Percentiles rank a stretch among this genome's conserved stretches.
These are phyloP conservation scores for Scelioninae gen. 2 DNA, from an alignment of 2,888 invertebrate genomes.

Conservation along the genomic window DNA sequence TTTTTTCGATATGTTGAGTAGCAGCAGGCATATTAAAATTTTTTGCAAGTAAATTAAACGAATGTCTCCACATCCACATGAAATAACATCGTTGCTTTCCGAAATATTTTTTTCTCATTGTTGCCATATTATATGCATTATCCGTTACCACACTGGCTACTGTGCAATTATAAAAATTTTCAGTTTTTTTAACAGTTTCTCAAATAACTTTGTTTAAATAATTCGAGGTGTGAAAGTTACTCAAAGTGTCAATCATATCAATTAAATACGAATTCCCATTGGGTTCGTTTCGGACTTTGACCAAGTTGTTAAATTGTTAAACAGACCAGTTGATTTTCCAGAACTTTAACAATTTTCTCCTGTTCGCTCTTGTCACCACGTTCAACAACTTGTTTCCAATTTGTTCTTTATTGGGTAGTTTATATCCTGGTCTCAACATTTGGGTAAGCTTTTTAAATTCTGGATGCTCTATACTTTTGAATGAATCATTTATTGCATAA, in stretches of 20 bases:
- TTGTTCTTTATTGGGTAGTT: conserved; percentile 15
- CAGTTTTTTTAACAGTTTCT: background rate
- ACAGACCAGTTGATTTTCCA: conserved; percentile 8
- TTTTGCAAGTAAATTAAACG: too few relatives aligned
- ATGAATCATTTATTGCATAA: conserved; percentile 14
- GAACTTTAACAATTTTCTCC: background rate
- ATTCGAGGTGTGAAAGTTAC: conserved; percentile 1
- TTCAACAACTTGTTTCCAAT: conserved; percentile 6
- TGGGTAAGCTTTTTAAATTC: conserved; percentile 8
- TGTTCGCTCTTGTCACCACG: conserved; percentile 1
- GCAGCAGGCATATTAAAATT: background rate
- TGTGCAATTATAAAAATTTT: conserved; percentile 1
- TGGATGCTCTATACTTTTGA: conserved; percentile 8
- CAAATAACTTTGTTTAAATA: background rate
- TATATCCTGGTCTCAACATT: conserved; percentile 26
- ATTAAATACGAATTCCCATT: too few relatives aligned
- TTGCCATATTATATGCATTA: conserved; percentile 11
- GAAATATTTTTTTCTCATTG: background rate
- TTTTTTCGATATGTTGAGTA: background rate
- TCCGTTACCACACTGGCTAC: conserved; percentile 10
- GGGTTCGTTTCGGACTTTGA: too few relatives aligned
- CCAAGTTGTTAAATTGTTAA: too few relatives aligned
- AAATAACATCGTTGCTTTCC: too few relatives aligned
- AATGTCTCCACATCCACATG: too few relatives aligned
- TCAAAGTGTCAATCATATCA: conserved; percentile 16